Evolutionary conservation across 2,797 vertebrate species (phyloP).

Genomic region (Manis javanica): DNA sequence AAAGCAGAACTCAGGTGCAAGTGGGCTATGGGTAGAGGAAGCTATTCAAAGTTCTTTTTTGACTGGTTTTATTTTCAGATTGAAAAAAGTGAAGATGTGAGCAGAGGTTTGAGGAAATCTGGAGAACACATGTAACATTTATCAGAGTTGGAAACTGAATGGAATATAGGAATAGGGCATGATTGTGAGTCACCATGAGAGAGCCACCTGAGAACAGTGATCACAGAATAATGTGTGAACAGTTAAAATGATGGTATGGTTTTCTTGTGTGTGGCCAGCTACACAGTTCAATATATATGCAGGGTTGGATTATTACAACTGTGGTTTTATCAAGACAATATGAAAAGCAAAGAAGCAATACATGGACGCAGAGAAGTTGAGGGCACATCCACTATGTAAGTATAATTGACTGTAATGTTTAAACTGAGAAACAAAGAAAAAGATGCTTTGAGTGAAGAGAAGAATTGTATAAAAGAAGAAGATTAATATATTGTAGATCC

Average conservation of each 20-base stretch:
- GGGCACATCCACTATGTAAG: not conserved
- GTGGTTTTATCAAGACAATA: not conserved
- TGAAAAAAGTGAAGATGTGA: not conserved
- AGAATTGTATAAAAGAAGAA: not conserved
- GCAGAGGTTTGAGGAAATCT: not conserved
- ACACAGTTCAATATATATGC: not conserved
- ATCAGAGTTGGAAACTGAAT: not conserved
- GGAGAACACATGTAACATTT: not conserved
- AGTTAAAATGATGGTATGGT: not conserved
- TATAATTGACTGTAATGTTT: not conserved
- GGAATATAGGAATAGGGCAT: not conserved
- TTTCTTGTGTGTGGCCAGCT: not conserved
- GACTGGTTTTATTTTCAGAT: not conserved
- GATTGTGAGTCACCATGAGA: not conserved
- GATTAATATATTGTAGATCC: not conserved
- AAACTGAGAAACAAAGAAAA: not conserved
- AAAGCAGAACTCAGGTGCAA: not conserved
- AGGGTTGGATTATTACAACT: not conserved
- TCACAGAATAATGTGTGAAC: not conserved
- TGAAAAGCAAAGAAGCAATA: not conserved
- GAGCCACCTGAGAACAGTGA: not conserved
- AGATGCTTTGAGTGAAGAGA: not conserved
- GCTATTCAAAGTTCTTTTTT: not conserved
- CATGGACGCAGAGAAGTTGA: not conserved
- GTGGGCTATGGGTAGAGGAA: not conserved